phyloP scores from a whole-genome alignment of 2,888 invertebrate genomes.

The Eristalis arbustorum region DNA sequence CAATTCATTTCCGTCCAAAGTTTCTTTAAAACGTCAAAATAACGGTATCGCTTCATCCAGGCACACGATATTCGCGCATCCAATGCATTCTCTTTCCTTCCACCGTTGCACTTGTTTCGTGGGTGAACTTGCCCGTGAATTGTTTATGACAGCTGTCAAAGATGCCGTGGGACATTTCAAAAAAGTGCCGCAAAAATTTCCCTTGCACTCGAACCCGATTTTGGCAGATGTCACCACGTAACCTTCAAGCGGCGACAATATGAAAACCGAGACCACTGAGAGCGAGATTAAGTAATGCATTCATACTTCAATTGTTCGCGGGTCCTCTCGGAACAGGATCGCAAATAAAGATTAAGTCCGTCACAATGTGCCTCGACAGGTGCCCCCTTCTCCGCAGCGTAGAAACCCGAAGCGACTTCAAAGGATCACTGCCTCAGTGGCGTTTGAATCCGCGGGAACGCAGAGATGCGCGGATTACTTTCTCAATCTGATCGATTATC shows the following conservation, averaged over 20 bases:
- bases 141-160: not conserved
- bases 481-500: constrained; percentile 61
- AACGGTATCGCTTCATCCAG: not conserved
- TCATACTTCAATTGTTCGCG: constrained; percentile 18
- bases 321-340: not conserved
- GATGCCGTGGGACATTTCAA: not conserved
- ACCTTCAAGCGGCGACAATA: not conserved
- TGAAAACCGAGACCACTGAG: not conserved
- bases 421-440: constrained; percentile 50
- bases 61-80: not conserved
- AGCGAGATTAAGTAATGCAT: constrained; percentile 8
- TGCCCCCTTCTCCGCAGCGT: not conserved
- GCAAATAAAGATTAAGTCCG: constrained; percentile 44
- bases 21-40: not conserved
- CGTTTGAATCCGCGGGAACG: constrained; percentile 13
- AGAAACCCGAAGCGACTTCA: constrained; percentile 56
- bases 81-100: not conserved
- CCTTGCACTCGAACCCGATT: not conserved
- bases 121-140: not conserved
- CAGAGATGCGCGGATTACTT: constrained; percentile 30
- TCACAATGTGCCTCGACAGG: constrained; percentile 1
- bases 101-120: not conserved
- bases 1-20: not conserved
- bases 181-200: not conserved
- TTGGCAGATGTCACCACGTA: not conserved